These are phyloP conservation scores for Phasianus colchicus DNA, from an alignment of 2,113 vertebrate species.

Conservation along the genomic window DNA sequence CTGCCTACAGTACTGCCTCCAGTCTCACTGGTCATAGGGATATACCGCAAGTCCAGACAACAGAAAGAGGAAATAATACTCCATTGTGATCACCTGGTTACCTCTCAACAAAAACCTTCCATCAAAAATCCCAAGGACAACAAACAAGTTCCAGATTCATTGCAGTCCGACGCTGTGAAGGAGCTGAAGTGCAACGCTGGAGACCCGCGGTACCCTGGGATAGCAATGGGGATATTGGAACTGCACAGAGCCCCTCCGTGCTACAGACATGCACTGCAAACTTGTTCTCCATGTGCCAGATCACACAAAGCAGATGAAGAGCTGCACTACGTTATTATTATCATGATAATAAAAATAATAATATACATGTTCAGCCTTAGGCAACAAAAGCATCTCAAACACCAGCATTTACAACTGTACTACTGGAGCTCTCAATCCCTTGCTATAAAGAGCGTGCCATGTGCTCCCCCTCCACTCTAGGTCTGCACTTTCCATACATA, in stretches of 20 bases:
- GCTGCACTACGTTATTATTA: not conserved
- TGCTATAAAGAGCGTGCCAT: rapidly evolving
- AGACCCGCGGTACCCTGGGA: not conserved
- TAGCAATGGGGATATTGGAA: rapidly evolving
- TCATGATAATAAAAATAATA: rapidly evolving
- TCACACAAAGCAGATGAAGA: not conserved
- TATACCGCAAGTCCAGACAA: not conserved
- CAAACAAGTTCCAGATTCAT: not conserved
- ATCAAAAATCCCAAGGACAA: not conserved
- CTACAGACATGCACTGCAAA: rapidly evolving
- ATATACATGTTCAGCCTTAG: rapidly evolving
- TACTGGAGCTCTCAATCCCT: rapidly evolving
- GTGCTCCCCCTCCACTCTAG: not conserved
- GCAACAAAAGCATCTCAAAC: not conserved
- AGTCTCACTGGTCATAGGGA: not conserved
- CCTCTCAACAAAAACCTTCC: not conserved
- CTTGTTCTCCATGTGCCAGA: rapidly evolving
- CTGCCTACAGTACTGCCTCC: not conserved
- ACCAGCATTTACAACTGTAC: rapidly evolving
- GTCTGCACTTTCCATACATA: not conserved
- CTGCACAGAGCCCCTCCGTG: not conserved
- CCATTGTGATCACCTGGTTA: rapidly evolving
- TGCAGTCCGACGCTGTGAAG: not conserved
- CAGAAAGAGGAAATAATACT: not conserved
- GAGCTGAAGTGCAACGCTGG: not conserved